Base-by-base conservation (phyloP, 2,797 vertebrate genomes). In the Phoeniculus purpureus region DNA sequence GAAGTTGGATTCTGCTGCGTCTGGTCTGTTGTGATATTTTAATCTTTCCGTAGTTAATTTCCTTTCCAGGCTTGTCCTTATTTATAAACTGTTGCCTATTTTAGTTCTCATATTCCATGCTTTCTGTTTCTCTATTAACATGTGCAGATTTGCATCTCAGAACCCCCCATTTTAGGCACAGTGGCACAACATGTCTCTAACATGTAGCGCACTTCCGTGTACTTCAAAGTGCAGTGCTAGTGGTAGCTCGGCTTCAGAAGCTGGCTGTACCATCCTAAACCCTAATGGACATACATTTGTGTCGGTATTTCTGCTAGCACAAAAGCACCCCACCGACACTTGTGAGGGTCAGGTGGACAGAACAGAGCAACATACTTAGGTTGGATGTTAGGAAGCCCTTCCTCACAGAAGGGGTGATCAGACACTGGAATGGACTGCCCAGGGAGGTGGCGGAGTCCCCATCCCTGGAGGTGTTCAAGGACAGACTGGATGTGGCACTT, bases 241-340 rank as follows among this genome's bases (percentile, higher is more conserved):
- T 29, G 27, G 65, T 71, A 72, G 27, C 32, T 66, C 34, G 62
- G 55, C 29, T 61, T 72, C 65, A 67, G 34, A 27, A 51, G 15
- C 34, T 31, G 22, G 25, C 56, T 45, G 20, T 14, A 37, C 52
- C 9, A 51, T 50, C 40, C 58, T 65, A 51, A 74, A 37, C 32
- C 1, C 0, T 78, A 34, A 50, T 3, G 20, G 48, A 15, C 0
- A 0, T 71, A 45, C 37, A 8, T 52, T 67, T 62, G 55, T 72
- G 60, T 37, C 56, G 45, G 21, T 29, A 62, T 25, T 54, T 64
- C 58, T 59, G 47, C 19, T 40, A 64, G 61, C 23, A 23, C 47
- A 60, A 65, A 74, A 67, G 50, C 71, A 62, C 5, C 61, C 32
- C 43, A 60, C 23, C 7, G 7, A 10, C 51, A 7, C 20, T 67